Evolutionary conservation across 2,888 invertebrate species (phyloP).

Genomic region (Xanthorhoe designata): DNA sequence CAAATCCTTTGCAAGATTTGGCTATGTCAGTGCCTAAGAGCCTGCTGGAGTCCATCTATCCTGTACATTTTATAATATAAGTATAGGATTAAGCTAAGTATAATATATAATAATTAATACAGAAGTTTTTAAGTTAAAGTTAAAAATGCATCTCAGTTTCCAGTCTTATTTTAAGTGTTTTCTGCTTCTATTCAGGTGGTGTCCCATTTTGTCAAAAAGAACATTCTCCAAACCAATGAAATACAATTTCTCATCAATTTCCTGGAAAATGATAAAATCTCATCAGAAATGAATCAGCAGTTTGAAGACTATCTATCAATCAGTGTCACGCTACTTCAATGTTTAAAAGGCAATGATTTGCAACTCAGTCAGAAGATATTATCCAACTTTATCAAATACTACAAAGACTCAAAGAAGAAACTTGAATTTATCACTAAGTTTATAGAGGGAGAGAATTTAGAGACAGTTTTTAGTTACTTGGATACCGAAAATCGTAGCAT

Average conservation of each 20-base stretch:
- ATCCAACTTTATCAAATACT: slow-evolving; percentile 62
- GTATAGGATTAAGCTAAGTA: no score
- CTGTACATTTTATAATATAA: no score
- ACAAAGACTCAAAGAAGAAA: slow-evolving; percentile 74
- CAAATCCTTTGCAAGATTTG: no score
- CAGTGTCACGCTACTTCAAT: slow-evolving; percentile 62
- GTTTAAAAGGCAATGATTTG: slow-evolving; percentile 51
- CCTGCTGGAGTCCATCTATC: no score
- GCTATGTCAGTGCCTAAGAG: no score
- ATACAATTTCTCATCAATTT: slow-evolving; percentile 61
- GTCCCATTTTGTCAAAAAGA: slow-evolving; percentile 65
- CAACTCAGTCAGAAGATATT: slow-evolving; percentile 57
- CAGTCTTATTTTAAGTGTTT: no score
- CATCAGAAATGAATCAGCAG: slow-evolving; percentile 59
- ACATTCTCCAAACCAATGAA: slow-evolving; percentile 59
- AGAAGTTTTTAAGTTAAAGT: no score
- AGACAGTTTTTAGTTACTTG: slow-evolving; percentile 69
- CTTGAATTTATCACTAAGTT: slow-evolving; percentile 71
- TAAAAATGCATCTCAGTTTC: no score
- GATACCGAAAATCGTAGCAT: slow-evolving; percentile 58
- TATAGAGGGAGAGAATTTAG: slow-evolving; percentile 66
- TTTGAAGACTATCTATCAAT: slow-evolving; percentile 67
- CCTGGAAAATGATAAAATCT: slow-evolving; percentile 69
- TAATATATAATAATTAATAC: no score
- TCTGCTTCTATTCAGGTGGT: slow-evolving; percentile 64